Evolutionary conservation across 1,140 invertebrate genomes (phyloP).

Genomic region (Harlomillsia oculata): DNA sequence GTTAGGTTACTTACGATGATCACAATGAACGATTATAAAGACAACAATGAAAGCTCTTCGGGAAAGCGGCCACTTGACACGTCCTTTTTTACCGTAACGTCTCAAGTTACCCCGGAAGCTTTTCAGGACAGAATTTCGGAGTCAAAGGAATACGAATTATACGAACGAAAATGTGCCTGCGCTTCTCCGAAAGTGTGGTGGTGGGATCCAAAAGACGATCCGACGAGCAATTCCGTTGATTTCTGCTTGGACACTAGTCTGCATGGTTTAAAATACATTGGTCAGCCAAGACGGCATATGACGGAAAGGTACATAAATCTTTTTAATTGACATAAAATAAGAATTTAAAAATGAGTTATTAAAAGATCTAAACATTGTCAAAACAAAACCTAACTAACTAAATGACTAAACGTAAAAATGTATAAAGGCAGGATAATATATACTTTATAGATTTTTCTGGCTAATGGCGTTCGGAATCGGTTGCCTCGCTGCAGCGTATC

Average conservation of each 20-base stretch:
- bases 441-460: constrained; percentile 44
- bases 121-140: too few relatives aligned
- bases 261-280: constrained; percentile 19
- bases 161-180: too few relatives aligned
- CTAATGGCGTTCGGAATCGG: constrained; percentile 42
- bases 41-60: too few relatives aligned
- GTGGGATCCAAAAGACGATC: constrained; percentile 19
- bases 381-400: background rate
- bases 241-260: constrained; percentile 29
- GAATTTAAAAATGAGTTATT: background rate
- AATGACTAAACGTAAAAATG: background rate
- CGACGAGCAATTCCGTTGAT: constrained; percentile 17
- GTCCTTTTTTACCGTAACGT: too few relatives aligned
- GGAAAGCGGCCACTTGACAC: too few relatives aligned
- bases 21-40: too few relatives aligned
- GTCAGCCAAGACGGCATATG: constrained; percentile 20
- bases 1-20: too few relatives aligned
- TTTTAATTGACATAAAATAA: background rate
- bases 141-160: too few relatives aligned
- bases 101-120: too few relatives aligned
- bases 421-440: constrained; percentile 1
- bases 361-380: too few relatives aligned
- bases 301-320: constrained; percentile 18
- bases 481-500: constrained; percentile 42
- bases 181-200: constrained; percentile 23